phyloP scores from a whole-genome alignment of 2,113 vertebrate species.

The Coryphaenoides rupestris region DNA sequence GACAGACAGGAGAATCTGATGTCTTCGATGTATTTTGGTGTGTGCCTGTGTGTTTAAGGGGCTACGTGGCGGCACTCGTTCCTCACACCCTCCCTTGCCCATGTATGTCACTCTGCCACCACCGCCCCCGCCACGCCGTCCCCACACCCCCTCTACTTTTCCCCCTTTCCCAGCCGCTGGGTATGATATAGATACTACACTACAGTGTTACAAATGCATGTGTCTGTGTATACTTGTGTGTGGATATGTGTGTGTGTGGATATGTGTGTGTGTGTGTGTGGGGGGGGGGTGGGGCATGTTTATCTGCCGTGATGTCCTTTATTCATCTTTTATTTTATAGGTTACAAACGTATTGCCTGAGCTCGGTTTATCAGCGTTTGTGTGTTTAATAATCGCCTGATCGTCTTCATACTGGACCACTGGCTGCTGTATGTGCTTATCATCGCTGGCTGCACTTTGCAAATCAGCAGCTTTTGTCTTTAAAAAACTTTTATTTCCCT shows the following conservation, averaged over 20 bases:
- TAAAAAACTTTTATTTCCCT: conserved; percentile 59
- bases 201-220: too few relatives aligned
- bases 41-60: background rate
- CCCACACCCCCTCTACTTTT: too few relatives aligned
- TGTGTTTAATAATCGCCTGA: conserved; percentile 7
- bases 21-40: background rate
- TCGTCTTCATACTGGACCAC: conserved; percentile 19
- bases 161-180: too few relatives aligned
- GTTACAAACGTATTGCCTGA: conserved; percentile 62
- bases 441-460: conserved; percentile 48
- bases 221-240: conserved; percentile 9
- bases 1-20: too few relatives aligned
- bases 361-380: conserved; percentile 52
- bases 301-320: conserved; percentile 18
- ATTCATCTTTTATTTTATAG: too few relatives aligned
- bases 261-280: background rate
- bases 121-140: too few relatives aligned
- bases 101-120: too few relatives aligned
- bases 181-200: too few relatives aligned
- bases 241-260: conserved; percentile 14
- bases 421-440: conserved; percentile 39
- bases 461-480: conserved; percentile 62
- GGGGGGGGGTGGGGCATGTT: conserved; percentile 1
- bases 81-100: too few relatives aligned
- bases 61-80: too few relatives aligned